These are phyloP conservation scores for Subacronicta megacephala DNA, from an alignment of 2,888 invertebrate genomes.

Conservation along the genomic window DNA sequence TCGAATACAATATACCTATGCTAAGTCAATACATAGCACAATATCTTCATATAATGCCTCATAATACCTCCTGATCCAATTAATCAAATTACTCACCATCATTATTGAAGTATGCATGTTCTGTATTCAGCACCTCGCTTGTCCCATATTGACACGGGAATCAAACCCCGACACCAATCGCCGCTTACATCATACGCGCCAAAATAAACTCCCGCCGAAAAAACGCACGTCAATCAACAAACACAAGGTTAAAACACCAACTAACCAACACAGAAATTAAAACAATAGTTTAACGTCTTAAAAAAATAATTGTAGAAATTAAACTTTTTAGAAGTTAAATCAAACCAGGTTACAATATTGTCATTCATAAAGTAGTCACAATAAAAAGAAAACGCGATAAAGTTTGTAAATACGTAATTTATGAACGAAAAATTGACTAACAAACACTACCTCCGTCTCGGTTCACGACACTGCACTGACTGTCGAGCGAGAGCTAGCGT, in stretches of 20 bases:
- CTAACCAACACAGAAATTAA: slow-evolving; percentile 72
- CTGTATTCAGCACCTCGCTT: slow-evolving; percentile 65
- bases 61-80: slow-evolving; percentile 12
- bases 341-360: slow-evolving; percentile 40
- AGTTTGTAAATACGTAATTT: slow-evolving; percentile 86
- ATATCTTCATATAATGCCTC: slow-evolving; percentile 3
- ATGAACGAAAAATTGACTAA: slow-evolving; percentile 54
- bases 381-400: slow-evolving; percentile 78
- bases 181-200: slow-evolving; percentile 85
- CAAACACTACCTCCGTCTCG: slow-evolving; percentile 60
- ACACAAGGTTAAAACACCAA: slow-evolving; percentile 84
- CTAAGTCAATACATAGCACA: neutral
- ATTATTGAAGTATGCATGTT: slow-evolving; percentile 86
- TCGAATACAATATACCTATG: too few species aligned
- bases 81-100: slow-evolving; percentile 76
- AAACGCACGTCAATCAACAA: slow-evolving; percentile 81
- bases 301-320: slow-evolving; percentile 34
- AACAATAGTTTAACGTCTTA: slow-evolving; percentile 56
- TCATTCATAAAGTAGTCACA: slow-evolving; percentile 64
- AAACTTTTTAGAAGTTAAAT: slow-evolving; percentile 38
- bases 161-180: slow-evolving; percentile 77
- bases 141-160: slow-evolving; percentile 74
- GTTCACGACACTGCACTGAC: slow-evolving; percentile 74
- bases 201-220: slow-evolving; percentile 80
- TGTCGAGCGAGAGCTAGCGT: slow-evolving; percentile 46